Evolutionary conservation across 2,888 invertebrate genomes (phyloP).

Genomic region (Andrena haemorrhoa): DNA sequence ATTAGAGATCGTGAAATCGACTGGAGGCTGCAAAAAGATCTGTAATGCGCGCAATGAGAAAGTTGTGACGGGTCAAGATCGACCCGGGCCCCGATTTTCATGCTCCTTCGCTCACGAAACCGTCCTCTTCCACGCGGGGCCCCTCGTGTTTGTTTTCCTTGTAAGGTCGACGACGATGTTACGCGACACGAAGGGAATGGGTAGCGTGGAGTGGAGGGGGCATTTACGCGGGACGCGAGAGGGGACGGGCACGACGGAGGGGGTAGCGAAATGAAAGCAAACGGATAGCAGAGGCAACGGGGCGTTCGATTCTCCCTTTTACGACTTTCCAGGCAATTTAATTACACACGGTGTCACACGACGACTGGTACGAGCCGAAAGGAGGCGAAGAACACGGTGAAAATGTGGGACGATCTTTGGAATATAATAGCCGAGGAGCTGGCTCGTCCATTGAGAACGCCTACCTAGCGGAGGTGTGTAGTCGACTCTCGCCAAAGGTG

Average conservation of each 20-base stretch:
- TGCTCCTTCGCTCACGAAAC: slow-evolving; percentile 8
- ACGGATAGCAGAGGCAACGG: background rate
- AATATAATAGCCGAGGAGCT: too few species aligned
- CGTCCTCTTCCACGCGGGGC: slow-evolving; percentile 19
- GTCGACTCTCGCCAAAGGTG: too few species aligned
- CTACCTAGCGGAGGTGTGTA: too few species aligned
- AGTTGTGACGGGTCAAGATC: too few species aligned
- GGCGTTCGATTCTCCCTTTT: background rate
- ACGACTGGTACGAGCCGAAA: too few species aligned
- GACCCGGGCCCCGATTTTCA: background rate
- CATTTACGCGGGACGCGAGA: slow-evolving; percentile 9
- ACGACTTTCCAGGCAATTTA: background rate
- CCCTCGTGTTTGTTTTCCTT: slow-evolving; percentile 64
- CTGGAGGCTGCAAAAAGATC: background rate
- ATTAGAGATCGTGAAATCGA: slow-evolving; percentile 1
- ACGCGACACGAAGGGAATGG: slow-evolving; percentile 27
- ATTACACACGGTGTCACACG: background rate
- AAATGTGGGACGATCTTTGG: background rate
- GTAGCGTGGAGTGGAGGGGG: slow-evolving; percentile 13
- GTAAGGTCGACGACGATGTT: slow-evolving; percentile 62
- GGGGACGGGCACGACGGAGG: slow-evolving; percentile 7
- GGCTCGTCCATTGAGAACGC: too few species aligned
- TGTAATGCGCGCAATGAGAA: too few species aligned
- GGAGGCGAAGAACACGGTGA: background rate
- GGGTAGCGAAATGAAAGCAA: slow-evolving; percentile 6